Base-by-base conservation (phyloP, 2,888 invertebrate species). In the Lordiphosa andalusiaca region DNA sequence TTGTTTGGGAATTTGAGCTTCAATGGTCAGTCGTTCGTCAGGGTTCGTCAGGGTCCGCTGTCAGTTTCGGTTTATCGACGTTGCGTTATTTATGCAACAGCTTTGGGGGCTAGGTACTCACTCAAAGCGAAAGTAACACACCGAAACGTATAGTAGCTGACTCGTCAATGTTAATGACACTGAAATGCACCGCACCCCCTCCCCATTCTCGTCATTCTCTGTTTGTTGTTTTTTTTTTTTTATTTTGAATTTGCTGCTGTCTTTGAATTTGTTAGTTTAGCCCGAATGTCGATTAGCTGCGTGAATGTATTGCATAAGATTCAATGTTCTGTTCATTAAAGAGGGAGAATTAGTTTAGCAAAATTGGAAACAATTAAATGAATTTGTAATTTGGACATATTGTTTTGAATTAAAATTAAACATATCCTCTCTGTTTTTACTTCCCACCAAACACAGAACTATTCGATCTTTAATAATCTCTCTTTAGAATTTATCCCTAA, bases 141-240 rank as follows among this genome's bases (percentile, higher is more conserved):
- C 37, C 53, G 46, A 30, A 30, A 10, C 16, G 16, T 47, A 71
- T 69, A 76, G 62, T 52, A 68, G 82, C 69, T 82, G 78, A 78
- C 53, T 71, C 60, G 82, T 63, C 75, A 82, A 69, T 69, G 63
- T 53, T 69, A 78, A 71, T 80, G 82, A 69, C 78, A 82, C 75
- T 78, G 78, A 82, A 63, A 42, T 44, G 55, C 33, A 44, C 46
- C 51, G n/a, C n/a, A n/a, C 56, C 33, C 36, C 13, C 10, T 3
- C 36, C 21, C 1, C 36, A 44, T 25, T 42, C 4, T 23, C 33
- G 35, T n/a, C 44, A 48, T 6, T 40, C 40, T 61, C 49, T 57
- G 68, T 80, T 71, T 80, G 57, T 83, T 74, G 53, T 61, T 47
- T 67, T 38, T 52, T 46, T 47, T 53, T 53, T 53, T 59, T 62